These are phyloP conservation scores for Clanis bilineata DNA, from an alignment of 2,888 invertebrate genomes.

Conservation along the genomic window DNA sequence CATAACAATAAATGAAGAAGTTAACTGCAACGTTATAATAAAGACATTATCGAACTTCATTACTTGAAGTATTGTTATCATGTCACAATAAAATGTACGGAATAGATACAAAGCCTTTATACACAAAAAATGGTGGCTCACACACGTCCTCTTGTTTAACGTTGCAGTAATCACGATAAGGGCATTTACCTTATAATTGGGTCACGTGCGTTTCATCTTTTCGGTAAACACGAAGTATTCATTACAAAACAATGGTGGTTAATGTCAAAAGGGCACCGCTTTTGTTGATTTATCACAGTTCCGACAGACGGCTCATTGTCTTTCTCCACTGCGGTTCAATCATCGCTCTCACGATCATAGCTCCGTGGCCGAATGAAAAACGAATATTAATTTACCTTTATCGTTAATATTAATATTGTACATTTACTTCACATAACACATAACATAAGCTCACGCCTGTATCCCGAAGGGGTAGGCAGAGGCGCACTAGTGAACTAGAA, in stretches of 20 bases:
- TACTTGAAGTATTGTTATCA: background rate
- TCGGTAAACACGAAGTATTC: slow-evolving; percentile 34
- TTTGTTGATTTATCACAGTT: slow-evolving; percentile 65
- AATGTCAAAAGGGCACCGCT: slow-evolving; percentile 63
- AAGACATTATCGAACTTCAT: background rate
- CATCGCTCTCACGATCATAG: slow-evolving; percentile 54
- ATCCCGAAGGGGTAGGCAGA: too few relatives aligned
- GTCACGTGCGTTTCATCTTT: slow-evolving; percentile 21
- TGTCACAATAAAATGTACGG: background rate
- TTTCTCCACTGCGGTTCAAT: slow-evolving; percentile 53
- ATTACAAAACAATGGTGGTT: slow-evolving; percentile 60
- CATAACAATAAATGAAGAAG: background rate
- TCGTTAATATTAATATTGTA: slow-evolving; percentile 26
- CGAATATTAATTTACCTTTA: slow-evolving; percentile 44
- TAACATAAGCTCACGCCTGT: too few relatives aligned
- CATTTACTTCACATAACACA: background rate
- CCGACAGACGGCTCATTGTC: slow-evolving; percentile 58
- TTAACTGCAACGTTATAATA: background rate
- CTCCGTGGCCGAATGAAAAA: slow-evolving; percentile 36
- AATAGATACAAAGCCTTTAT: background rate
- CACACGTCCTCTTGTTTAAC: background rate
- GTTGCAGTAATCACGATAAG: slow-evolving; percentile 22
- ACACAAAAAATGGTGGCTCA: background rate
- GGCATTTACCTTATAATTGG: slow-evolving; percentile 17
- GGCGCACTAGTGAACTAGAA: too few relatives aligned